Evolutionary conservation across 2,113 vertebrate species (phyloP).

Genomic region (Scatophagus argus): DNA sequence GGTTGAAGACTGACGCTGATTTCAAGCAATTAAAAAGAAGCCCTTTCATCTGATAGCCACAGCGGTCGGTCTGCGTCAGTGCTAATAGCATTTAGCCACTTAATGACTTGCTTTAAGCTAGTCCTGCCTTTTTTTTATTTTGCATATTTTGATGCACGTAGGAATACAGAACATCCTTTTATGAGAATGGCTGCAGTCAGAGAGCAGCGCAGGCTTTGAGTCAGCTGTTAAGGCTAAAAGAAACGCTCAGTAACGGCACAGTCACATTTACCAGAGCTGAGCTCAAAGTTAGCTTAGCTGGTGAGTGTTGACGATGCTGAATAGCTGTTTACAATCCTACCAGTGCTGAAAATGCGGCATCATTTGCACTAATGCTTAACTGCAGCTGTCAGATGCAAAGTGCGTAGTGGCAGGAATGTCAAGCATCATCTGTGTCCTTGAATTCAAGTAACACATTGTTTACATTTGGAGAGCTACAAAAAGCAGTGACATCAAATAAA

Average conservation of each 20-base stretch:
- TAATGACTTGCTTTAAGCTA: slow-evolving; percentile 36
- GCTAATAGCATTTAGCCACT: slow-evolving; percentile 42
- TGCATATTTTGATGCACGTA: slow-evolving; percentile 23
- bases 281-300: slow-evolving; percentile 47
- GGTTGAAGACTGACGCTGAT: slow-evolving; percentile 27
- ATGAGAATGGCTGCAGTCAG: slow-evolving; percentile 18
- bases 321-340: slow-evolving; percentile 23
- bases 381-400: slow-evolving; percentile 29
- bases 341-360: slow-evolving; percentile 24
- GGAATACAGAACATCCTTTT: slow-evolving; percentile 7
- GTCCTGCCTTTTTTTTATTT: slow-evolving; percentile 39
- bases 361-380: slow-evolving; percentile 30
- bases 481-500: slow-evolving; percentile 16
- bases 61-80: slow-evolving; percentile 1
- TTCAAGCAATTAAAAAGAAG: slow-evolving; percentile 39
- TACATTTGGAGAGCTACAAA: slow-evolving; percentile 21
- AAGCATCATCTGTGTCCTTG: slow-evolving; percentile 24
- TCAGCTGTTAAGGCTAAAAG: slow-evolving; percentile 30
- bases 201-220: slow-evolving; percentile 18
- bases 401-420: slow-evolving; percentile 4
- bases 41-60: slow-evolving; percentile 38
- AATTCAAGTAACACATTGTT: slow-evolving; percentile 20
- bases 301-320: slow-evolving; percentile 13
- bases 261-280: slow-evolving; percentile 9
- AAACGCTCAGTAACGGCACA: slow-evolving; percentile 1